Base-by-base conservation (phyloP, 2,113 vertebrate species). In the Rhagologus leucostigma region DNA sequence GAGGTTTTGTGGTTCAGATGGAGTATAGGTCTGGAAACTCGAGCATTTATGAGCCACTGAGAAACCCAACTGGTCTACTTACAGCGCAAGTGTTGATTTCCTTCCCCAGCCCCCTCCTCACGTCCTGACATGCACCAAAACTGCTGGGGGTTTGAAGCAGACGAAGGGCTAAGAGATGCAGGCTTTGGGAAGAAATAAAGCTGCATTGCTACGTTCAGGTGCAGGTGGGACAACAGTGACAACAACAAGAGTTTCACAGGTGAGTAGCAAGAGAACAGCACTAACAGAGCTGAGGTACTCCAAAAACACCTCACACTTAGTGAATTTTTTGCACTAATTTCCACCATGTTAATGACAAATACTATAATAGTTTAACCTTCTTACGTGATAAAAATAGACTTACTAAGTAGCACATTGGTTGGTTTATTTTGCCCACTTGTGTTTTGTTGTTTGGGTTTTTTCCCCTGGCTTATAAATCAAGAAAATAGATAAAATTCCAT, bases 191-290 rank as follows among this genome's bases (percentile, higher is more conserved):
- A 49, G n/a, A 64, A 73, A n/a, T 9, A n/a, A 71, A 49, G 5
- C 41, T 2, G 1, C 3, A 3, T 13, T 35, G 35, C 60, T 30
- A 10, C 0, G 0, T 15, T 23, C 32, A 73, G 57, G 23, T 53
- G 35, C 7, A 41, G 68, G 47, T 59, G 35, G 60, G 46, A 81
- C 11, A 35, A 46, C 37, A 81, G 16, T 46, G 57, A 3, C 11
- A 60, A 4, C 27, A 46, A 13, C 20, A 26, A 8, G 23, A 12
- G 10, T 62, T 39, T 53, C 35, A 49, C 26, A 35, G 23, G 5
- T 42, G 55, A 92, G 46, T 14, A 85, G 49, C 14, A 80, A n/a
- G 23, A 42, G 14, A 63, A 35, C 11, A 56, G n/a, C 26, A 29
- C 12, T 27, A 35, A 60, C 4, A 23, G n/a, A 84, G 8, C 21